Conservation (phyloP, 2,797 vertebrate species). For the Sebastes diploproa region DNA sequence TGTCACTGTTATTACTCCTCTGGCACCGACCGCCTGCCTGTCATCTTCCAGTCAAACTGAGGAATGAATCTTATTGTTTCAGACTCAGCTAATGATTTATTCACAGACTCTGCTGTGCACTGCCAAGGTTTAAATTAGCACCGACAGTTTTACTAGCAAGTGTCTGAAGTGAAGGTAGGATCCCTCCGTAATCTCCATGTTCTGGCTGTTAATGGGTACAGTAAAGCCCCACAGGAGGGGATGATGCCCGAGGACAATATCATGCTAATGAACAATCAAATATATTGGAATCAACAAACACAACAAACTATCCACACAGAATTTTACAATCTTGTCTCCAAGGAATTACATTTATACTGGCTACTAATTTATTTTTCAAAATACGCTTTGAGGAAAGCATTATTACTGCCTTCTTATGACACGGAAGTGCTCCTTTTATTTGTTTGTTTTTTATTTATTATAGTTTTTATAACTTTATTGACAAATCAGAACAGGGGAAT, state of each 20-base stretch:
- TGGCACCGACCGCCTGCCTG: slow-evolving; percentile 10
- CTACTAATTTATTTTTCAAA: neutral
- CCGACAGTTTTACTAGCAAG: slow-evolving; percentile 39
- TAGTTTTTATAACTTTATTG: neutral
- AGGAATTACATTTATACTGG: neutral
- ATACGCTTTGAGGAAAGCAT: neutral
- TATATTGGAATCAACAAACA: neutral
- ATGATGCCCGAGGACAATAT: slow-evolving; percentile 6
- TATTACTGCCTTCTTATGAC: neutral
- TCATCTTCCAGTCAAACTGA: slow-evolving; percentile 19
- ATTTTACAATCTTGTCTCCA: neutral
- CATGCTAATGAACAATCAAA: slow-evolving; percentile 23
- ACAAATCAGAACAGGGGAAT: neutral
- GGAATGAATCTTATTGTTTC: slow-evolving; percentile 65
- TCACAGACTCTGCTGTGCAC: slow-evolving; percentile 55
- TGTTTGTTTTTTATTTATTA: neutral
- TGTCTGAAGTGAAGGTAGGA: slow-evolving; percentile 4
- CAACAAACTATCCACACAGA: neutral
- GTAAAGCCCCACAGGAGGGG: neutral
- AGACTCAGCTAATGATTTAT: slow-evolving; percentile 71
- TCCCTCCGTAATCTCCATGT: slow-evolving; percentile 20
- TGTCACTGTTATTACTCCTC: slow-evolving; percentile 20
- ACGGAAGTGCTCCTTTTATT: neutral
- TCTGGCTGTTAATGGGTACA: slow-evolving; percentile 26
- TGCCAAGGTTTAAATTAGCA: slow-evolving; percentile 55